phyloP scores from a whole-genome alignment of 2,797 vertebrate species.

The Macroramphosus scolopax region DNA sequence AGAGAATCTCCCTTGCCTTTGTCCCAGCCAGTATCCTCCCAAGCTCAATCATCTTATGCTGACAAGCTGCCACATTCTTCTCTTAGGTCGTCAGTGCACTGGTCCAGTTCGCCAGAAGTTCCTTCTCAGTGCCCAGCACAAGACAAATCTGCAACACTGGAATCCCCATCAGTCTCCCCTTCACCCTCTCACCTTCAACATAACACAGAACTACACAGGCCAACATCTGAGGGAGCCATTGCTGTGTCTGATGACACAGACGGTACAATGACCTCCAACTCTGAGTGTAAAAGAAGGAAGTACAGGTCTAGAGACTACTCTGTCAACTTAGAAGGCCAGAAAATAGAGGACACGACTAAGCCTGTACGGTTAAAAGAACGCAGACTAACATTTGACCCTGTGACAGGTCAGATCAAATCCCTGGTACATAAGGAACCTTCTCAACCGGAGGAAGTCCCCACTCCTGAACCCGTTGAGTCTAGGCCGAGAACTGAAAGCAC shows the following conservation, averaged over 20 bases:
- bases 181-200: conserved; percentile 65
- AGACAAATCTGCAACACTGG: conserved; percentile 71
- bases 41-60: conserved; percentile 73
- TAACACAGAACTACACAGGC: conserved; percentile 61
- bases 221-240: conserved; percentile 61
- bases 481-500: conserved; percentile 83
- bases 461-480: conserved; percentile 66
- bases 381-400: conserved; percentile 94
- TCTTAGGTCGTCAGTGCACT: conserved; percentile 73
- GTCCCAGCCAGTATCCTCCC: conserved; percentile 83
- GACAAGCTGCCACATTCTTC: conserved; percentile 75
- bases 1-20: conserved; percentile 78
- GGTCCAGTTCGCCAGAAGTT: conserved; percentile 75
- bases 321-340: conserved; percentile 90
- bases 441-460: conserved; percentile 78
- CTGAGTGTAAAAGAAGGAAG: conserved; percentile 89
- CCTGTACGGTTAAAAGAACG: conserved; percentile 98
- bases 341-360: conserved; percentile 87
- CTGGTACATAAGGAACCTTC: conserved; percentile 91
- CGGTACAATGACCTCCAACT: conserved; percentile 74
- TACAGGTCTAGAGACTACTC: conserved; percentile 91
- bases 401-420: conserved; percentile 96
- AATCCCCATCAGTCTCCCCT: conserved; percentile 68
- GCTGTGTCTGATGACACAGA: conserved; percentile 73
- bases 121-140: conserved; percentile 77